A percentile compares a stretch with the other conserved stretches of the same genome.
phyloP scores from a whole-genome alignment of 1,140 invertebrate genomes.

The Pogonognathellus flavescens region DNA sequence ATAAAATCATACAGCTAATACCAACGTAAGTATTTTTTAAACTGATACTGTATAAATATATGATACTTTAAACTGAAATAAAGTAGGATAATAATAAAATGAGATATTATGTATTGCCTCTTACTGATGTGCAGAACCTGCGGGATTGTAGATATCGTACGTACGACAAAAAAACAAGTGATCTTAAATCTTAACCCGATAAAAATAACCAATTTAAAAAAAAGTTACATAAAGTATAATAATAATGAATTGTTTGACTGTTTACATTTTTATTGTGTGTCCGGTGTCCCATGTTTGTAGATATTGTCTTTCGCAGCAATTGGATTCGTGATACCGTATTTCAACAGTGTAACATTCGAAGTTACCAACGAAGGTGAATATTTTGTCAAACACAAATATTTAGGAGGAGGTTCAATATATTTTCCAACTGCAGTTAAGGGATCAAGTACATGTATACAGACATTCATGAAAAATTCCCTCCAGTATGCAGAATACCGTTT shows the following conservation, averaged over 20 bases:
- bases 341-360: no score
- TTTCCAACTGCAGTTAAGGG: no score
- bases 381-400: no score
- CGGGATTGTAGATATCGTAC: neutral
- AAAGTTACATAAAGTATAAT: neutral
- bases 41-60: neutral
- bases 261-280: neutral
- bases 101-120: neutral
- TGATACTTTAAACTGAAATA: neutral
- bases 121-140: neutral
- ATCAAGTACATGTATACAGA: no score
- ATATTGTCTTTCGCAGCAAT: no score
- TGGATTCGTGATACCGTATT: no score
- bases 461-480: no score
- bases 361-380: no score
- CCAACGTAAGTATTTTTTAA: no score
- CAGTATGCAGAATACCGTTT: no score
- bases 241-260: neutral
- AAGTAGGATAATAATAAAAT: neutral
- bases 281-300: neutral
- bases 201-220: neutral
- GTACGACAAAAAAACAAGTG: neutral
- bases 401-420: no score
- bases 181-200: neutral
- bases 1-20: no score